Evolutionary conservation across 1,140 invertebrate species (phyloP).

Genomic region (Littorina saxatilis): DNA sequence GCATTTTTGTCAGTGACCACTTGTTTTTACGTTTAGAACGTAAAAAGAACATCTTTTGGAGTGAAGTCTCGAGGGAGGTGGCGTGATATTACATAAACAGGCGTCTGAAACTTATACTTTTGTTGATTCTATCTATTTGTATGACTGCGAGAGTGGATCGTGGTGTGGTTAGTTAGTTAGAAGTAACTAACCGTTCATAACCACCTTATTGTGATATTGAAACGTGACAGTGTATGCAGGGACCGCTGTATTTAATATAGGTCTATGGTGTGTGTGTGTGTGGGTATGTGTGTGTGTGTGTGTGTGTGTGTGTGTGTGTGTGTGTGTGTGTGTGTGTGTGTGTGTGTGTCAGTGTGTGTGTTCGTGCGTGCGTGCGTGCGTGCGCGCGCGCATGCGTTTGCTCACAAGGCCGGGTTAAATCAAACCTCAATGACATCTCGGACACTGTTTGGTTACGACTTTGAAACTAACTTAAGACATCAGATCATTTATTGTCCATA

Average conservation of each 20-base stretch:
- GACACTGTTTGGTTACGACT: no score
- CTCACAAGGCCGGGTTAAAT: no score
- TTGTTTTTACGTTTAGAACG: not conserved
- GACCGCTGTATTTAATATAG: not conserved
- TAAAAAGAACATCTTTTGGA: no score
- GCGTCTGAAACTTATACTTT: not conserved
- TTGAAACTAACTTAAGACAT: no score
- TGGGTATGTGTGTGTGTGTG: not conserved
- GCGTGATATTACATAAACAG: no score
- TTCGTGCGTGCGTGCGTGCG: not conserved
- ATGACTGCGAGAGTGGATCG: not conserved
- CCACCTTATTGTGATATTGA: not conserved
- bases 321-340: not conserved
- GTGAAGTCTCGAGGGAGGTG: no score
- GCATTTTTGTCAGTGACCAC: not conserved
- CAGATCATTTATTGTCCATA: not conserved
- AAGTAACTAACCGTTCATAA: not conserved
- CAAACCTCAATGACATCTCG: no score
- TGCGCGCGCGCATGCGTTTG: not conserved
- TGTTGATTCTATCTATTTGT: constrained; percentile 13
- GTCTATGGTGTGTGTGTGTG: not conserved
- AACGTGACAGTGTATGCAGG: not conserved
- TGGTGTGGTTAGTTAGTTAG: not conserved
- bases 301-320: not conserved
- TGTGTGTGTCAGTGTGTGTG: not conserved